Conservation (phyloP, 2,888 invertebrate genomes). For the Xestia rhomboidea region DNA sequence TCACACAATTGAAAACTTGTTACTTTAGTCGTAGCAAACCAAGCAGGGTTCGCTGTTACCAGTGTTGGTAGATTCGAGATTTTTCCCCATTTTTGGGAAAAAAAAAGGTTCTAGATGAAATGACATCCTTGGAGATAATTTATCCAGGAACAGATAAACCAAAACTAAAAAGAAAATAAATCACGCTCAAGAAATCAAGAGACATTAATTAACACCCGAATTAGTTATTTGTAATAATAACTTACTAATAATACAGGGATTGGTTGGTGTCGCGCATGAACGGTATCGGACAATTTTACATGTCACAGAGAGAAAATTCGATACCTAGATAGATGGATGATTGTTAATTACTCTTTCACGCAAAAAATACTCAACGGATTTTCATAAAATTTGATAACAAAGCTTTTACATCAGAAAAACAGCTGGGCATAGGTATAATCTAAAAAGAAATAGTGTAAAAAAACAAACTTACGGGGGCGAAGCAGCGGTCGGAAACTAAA, state of each 20-base stretch:
- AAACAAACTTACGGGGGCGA: not conserved
- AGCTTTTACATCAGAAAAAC: too few relatives aligned
- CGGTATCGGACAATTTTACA: not conserved
- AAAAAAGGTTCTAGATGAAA: not conserved
- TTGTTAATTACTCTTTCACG: not conserved
- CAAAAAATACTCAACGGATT: not conserved
- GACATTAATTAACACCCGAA: not conserved
- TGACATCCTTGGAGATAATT: not conserved
- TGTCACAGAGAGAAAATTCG: not conserved
- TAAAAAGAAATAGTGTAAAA: not conserved
- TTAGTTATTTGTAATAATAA: not conserved
- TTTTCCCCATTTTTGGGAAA: not conserved
- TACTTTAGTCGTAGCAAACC: slow-evolving; percentile 39
- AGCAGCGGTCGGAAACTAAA: not conserved
- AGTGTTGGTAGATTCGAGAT: not conserved
- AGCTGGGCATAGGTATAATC: too few relatives aligned
- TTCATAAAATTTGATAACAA: too few relatives aligned
- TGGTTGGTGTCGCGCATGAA: not conserved
- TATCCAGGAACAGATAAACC: not conserved
- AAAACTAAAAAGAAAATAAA: not conserved
- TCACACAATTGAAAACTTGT: slow-evolving; percentile 62
- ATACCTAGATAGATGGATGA: not conserved
- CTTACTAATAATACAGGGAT: not conserved
- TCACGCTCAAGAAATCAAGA: not conserved
- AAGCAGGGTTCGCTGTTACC: not conserved